Evolutionary conservation across 2,888 invertebrate species (phyloP).

Genomic region (Neoscelio sp.): DNA sequence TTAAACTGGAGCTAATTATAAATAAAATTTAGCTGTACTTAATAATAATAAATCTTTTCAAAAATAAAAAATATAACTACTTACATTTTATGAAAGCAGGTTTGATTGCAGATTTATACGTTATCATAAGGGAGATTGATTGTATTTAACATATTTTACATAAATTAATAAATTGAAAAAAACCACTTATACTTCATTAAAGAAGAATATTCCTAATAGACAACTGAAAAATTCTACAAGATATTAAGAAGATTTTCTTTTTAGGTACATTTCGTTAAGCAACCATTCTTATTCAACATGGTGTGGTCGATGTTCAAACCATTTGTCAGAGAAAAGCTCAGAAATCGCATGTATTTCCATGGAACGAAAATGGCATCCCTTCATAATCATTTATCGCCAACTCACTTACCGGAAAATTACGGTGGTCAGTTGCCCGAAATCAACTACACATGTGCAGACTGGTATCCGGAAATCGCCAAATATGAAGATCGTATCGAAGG

Average conservation of each 20-base stretch:
- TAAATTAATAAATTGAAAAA: too few species aligned
- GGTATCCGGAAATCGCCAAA: constrained; percentile 89
- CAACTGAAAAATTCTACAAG: too few species aligned
- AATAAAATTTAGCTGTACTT: too few species aligned
- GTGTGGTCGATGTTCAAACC: constrained; percentile 95
- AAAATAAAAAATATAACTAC: too few species aligned
- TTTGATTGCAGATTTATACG: too few species aligned
- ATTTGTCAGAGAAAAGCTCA: constrained; percentile 91
- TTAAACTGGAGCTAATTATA: not conserved
- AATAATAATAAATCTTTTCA: too few species aligned
- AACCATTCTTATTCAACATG: constrained; percentile 92
- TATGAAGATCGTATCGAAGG: constrained; percentile 87
- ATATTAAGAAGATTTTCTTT: too few species aligned
- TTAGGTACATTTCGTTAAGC: constrained; percentile 91
- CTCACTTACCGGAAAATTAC: constrained; percentile 90
- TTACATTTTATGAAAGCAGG: too few species aligned
- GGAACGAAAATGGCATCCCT: constrained; percentile 91
- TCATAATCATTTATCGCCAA: constrained; percentile 88
- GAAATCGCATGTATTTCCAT: constrained; percentile 92
- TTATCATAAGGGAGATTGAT: too few species aligned
- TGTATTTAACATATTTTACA: too few species aligned
- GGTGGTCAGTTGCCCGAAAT: constrained; percentile 90
- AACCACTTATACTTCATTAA: too few species aligned
- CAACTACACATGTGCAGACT: constrained; percentile 90
- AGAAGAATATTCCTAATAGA: too few species aligned